Conservation (phyloP, 2,797 vertebrate species). For the Acanthiza pusilla region DNA sequence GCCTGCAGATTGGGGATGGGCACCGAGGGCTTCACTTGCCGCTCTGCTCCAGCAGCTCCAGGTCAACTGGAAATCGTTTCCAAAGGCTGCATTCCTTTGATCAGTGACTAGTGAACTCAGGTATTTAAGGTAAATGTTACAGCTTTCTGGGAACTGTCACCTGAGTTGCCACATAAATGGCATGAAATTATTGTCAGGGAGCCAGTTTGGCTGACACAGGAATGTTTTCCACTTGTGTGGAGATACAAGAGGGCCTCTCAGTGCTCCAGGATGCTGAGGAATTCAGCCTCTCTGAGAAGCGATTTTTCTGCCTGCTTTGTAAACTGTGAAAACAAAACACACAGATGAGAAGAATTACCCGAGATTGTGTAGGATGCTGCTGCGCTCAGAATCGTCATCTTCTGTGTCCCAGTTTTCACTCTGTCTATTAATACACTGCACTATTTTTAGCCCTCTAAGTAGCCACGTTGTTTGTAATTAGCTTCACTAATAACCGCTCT, state of each 20-base stretch:
- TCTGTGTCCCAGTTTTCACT: not conserved
- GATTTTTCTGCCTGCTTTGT: not conserved
- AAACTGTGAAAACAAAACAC: not conserved
- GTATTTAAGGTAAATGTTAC: not conserved
- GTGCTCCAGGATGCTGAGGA: not conserved
- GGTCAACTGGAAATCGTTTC: not conserved
- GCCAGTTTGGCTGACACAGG: not conserved
- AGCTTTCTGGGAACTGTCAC: conserved; percentile 5
- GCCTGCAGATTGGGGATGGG: not conserved
- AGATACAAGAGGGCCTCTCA: not conserved
- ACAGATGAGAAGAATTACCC: not conserved
- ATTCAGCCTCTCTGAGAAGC: not conserved
- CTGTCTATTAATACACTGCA: not conserved
- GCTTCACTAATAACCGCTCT: not conserved
- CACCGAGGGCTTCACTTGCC: not conserved
- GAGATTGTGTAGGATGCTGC: not conserved
- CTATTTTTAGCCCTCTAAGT: conserved; percentile 46
- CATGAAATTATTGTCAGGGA: not conserved
- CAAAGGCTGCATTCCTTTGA: conserved; percentile 16
- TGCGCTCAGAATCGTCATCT: not conserved
- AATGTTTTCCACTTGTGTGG: not conserved
- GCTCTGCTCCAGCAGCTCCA: not conserved
- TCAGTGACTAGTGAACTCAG: not conserved
- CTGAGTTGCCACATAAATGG: not conserved
- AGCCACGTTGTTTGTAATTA: conserved; percentile 24